Evolutionary conservation across 92 coral and sea anemone species (phyloP), one percentile per base, ranked within the genome.

Genomic region (Epizoanthus stellaris): DNA sequence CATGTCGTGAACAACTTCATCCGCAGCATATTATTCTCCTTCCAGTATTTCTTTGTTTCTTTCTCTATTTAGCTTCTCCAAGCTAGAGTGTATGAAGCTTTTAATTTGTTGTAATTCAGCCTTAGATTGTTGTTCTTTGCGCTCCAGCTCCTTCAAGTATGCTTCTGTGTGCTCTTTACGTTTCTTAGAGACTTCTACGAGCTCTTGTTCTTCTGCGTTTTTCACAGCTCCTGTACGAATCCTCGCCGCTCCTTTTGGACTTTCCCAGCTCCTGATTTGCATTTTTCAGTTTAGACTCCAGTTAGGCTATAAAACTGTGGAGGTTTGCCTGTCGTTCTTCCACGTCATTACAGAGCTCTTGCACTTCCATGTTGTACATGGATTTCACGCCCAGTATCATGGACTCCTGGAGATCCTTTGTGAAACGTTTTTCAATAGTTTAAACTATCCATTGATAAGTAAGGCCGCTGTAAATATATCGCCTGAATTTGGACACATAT

Each of bases 301-400:
- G 47, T 57, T 76, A 67, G 2, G 52, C 7, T 36, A 76, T 76
- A 40, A 58, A 76, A 10, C 54, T 76, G 69, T 76, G 25, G 1
- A 53, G 25, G 68, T 76, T 76, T n/a, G 82, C 36, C 57, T 76
- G 82, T 5, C 82, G 69, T 20, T 36, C 52, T 0, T 76, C 36
- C 36, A 30, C 36, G 36, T 2, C 36, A 1, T 30, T 2, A 1
- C 36, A 30, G 36, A 30, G 36, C 36, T 30, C 36, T 30, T 30
- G 36, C 36, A 30, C 36, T 1, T 30, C 34, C 34, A 0, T 30
- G 34, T 30, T 30, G 34, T 30, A 30, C 34, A 30, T 30, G 34
- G 82, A 76, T 39, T 16, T 76, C 34, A 76, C 56, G 0, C 82
- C 82, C 1, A 17, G 11, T 3, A 76, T 59, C 69, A 76, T 59